Evolutionary conservation across 2,113 vertebrate genomes (phyloP).

Genomic region (Gymnobelideus leadbeateri): DNA sequence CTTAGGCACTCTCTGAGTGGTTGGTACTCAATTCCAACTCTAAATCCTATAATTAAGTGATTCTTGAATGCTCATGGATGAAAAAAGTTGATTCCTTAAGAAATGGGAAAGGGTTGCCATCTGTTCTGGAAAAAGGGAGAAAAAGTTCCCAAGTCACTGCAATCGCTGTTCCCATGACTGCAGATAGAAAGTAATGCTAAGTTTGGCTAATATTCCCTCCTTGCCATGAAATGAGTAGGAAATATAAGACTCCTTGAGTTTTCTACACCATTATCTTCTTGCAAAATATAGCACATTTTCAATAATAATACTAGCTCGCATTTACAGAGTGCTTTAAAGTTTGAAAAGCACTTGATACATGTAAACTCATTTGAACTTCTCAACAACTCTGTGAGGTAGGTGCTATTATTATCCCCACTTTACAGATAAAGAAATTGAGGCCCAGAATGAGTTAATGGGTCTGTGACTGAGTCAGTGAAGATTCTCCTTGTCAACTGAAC

Average conservation of each 20-base stretch:
- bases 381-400: background rate
- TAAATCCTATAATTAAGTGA: background rate
- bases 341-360: background rate
- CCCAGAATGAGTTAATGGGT: background rate
- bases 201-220: background rate
- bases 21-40: constrained; percentile 41
- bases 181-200: background rate
- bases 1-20: constrained; percentile 46
- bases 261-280: background rate
- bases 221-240: background rate
- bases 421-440: background rate
- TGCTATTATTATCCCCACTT: background rate
- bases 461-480: background rate
- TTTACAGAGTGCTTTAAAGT: background rate
- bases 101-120: background rate
- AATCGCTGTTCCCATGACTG: background rate
- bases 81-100: background rate
- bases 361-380: background rate
- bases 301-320: background rate
- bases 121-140: background rate
- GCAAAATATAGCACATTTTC: background rate
- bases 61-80: background rate
- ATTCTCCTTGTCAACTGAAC: background rate
- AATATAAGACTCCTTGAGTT: background rate
- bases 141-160: background rate